Evolutionary conservation across 2,797 vertebrate species (phyloP).

Genomic region (Varecia variegata): DNA sequence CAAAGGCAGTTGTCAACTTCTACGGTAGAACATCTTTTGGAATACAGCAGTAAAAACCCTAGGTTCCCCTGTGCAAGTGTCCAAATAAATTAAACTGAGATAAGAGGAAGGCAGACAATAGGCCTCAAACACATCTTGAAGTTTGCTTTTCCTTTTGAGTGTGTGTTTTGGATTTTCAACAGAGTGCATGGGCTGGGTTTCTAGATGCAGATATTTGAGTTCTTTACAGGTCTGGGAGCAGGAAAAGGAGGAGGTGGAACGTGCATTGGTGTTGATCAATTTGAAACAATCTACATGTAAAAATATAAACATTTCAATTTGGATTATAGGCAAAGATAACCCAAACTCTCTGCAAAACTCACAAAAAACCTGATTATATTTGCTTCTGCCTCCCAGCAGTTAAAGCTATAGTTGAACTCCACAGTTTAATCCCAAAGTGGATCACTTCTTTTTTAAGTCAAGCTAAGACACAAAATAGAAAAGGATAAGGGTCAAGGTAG

Average conservation of each 20-base stretch:
- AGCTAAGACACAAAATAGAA: constrained; percentile 21
- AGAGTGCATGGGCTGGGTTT: not conserved
- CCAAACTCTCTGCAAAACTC: not conserved
- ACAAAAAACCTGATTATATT: not conserved
- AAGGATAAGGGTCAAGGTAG: not conserved
- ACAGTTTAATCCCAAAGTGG: not conserved
- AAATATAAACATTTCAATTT: not conserved
- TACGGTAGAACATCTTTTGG: not conserved
- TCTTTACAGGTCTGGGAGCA: not conserved
- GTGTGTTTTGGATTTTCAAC: not conserved
- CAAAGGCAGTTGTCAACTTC: not conserved
- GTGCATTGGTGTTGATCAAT: not conserved
- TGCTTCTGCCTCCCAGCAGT: not conserved
- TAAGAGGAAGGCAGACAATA: not conserved
- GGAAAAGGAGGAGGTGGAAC: not conserved
- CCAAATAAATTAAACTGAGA: not conserved
- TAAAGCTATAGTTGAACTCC: not conserved
- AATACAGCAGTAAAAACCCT: not conserved
- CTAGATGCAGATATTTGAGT: not conserved
- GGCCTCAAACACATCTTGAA: not conserved
- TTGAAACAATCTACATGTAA: not conserved
- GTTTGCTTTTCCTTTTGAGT: not conserved
- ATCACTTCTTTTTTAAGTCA: not conserved
- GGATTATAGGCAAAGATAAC: not conserved
- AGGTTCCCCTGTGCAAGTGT: not conserved